Conservation (phyloP, 2,888 invertebrate genomes). For the Protodeltote pygarga region DNA sequence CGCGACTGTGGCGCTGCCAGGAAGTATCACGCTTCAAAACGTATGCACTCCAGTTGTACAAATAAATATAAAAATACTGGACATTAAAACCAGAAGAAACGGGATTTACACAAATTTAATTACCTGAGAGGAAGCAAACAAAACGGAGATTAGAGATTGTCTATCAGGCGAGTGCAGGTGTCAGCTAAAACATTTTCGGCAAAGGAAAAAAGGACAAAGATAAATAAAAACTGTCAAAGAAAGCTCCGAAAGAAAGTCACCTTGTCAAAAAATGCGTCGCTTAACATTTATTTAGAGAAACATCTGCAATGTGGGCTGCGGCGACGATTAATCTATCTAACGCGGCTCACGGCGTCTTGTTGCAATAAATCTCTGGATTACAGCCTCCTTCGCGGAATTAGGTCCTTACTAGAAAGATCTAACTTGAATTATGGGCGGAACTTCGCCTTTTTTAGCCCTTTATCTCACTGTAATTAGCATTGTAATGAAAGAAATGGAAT, state of each 20-base stretch:
- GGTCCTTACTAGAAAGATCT: conserved; percentile 29
- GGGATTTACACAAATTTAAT: too few species aligned
- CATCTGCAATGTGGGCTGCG: conserved; percentile 42
- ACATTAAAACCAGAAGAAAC: too few species aligned
- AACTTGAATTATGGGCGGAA: conserved; percentile 32
- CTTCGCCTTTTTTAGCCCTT: conserved; percentile 26
- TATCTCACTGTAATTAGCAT: conserved; percentile 33
- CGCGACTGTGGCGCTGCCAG: too few species aligned
- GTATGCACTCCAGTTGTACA: too few species aligned
- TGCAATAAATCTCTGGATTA: conserved; percentile 57
- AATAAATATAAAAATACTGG: too few species aligned
- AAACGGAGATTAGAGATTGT: too few species aligned
- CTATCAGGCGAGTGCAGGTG: too few species aligned
- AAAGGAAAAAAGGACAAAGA: neutral
- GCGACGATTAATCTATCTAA: conserved; percentile 52
- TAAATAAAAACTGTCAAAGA: conserved; percentile 2
- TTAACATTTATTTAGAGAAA: conserved; percentile 27
- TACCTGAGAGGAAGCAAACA: too few species aligned
- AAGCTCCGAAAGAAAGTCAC: conserved; percentile 1
- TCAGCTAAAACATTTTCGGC: neutral
- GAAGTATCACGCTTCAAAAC: too few species aligned
- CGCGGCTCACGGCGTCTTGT: conserved; percentile 42
- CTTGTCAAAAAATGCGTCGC: conserved; percentile 18
- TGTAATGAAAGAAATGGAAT: neutral
- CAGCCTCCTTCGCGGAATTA: conserved; percentile 31